Evolutionary conservation across 2,797 vertebrate genomes (phyloP).

Genomic region (Malacoctenus gilli): DNA sequence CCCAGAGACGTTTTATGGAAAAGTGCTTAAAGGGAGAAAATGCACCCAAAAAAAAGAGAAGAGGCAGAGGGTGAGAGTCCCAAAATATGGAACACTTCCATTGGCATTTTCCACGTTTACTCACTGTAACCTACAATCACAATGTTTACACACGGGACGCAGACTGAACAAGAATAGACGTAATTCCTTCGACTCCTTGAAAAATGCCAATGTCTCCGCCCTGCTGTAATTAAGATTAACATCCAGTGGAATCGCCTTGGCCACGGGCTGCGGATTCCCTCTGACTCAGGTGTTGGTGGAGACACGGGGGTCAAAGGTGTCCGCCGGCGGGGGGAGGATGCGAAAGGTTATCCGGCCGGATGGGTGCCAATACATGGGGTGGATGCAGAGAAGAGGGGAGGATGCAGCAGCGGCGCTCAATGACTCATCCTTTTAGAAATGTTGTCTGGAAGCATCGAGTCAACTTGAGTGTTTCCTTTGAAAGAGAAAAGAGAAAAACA

Average conservation of each 20-base stretch:
- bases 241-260: constrained; percentile 42
- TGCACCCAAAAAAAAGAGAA: constrained; percentile 23
- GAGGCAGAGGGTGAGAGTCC: constrained; percentile 43
- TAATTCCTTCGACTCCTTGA: constrained; percentile 69
- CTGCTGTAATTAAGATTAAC: constrained; percentile 62
- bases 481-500: background rate
- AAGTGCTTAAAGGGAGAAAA: constrained; percentile 68
- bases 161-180: constrained; percentile 66
- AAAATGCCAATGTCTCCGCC: constrained; percentile 68
- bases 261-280: constrained; percentile 40
- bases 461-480: background rate
- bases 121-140: constrained; percentile 71
- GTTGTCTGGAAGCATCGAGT: too few species aligned
- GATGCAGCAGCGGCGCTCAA: constrained; percentile 6
- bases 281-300: constrained; percentile 49
- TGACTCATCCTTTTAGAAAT: background rate
- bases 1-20: constrained; percentile 71
- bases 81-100: constrained; percentile 69
- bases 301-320: constrained; percentile 47
- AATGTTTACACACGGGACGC: constrained; percentile 70
- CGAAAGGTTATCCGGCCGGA: background rate
- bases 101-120: constrained; percentile 74
- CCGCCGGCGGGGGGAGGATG: background rate
- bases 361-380: background rate
- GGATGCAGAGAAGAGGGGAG: background rate